Evolutionary conservation across 2,113 vertebrate species (phyloP).

Genomic region (Dasyurus viverrinus): DNA sequence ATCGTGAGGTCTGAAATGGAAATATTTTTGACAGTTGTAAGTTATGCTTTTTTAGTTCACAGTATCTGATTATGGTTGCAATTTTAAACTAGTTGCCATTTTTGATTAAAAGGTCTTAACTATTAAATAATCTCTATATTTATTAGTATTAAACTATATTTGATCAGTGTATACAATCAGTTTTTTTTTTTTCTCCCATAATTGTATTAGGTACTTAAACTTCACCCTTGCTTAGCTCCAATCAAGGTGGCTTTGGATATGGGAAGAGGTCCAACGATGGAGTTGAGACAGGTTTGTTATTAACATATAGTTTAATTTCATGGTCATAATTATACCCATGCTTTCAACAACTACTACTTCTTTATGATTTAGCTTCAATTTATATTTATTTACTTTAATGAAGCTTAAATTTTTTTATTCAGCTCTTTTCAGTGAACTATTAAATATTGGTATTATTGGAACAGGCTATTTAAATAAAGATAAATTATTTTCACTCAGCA

Average conservation of each 20-base stretch:
- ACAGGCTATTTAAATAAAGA: constrained; percentile 14
- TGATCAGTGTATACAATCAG: constrained; percentile 15
- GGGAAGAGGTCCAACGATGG: constrained; percentile 88
- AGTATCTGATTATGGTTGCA: neutral
- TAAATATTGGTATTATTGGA: constrained; percentile 14
- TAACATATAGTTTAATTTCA: constrained; percentile 26
- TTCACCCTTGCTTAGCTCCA: constrained; percentile 94
- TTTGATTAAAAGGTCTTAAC: constrained; percentile 6
- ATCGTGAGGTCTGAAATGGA: neutral
- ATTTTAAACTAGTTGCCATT: constrained; percentile 19
- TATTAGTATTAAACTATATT: neutral
- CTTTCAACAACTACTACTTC: neutral
- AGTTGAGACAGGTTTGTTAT: constrained; percentile 91
- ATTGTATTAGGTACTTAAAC: constrained; percentile 91
- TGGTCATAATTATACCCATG: constrained; percentile 16
- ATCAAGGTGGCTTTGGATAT: constrained; percentile 94
- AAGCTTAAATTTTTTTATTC: constrained; percentile 7
- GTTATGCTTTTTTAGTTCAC: neutral
- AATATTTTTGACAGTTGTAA: neutral
- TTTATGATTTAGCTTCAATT: constrained; percentile 35
- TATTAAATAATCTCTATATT: constrained; percentile 4
- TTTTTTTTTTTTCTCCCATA: neutral
- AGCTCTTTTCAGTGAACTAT: neutral
- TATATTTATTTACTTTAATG: constrained; percentile 34
- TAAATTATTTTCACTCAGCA: neutral